Evolutionary conservation across 2,113 vertebrate genomes (phyloP).

Genomic region (Callorhinus ursinus): DNA sequence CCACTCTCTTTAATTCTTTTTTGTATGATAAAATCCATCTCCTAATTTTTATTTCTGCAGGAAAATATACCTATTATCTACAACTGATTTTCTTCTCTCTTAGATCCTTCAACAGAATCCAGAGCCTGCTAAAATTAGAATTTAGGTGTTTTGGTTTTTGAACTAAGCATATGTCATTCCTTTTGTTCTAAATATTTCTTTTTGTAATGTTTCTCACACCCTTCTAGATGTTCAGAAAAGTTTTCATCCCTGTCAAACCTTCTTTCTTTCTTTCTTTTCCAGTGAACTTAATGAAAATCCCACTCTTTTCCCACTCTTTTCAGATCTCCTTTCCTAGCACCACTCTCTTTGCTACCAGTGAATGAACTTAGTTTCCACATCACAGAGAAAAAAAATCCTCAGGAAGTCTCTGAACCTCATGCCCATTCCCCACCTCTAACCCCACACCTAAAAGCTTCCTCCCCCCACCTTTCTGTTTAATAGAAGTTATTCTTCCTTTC

Average conservation of each 20-base stretch:
- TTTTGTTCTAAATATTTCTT: conserved; percentile 25
- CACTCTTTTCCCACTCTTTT: neutral
- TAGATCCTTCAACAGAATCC: neutral
- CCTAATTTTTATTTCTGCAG: neutral
- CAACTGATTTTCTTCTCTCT: neutral
- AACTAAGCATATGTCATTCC: neutral
- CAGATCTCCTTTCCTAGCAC: neutral
- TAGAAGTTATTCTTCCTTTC: neutral
- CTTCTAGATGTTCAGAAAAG: neutral
- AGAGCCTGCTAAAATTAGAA: conserved; percentile 20
- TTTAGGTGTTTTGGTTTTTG: neutral
- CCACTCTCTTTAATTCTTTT: neutral
- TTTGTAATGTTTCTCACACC: neutral
- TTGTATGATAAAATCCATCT: neutral
- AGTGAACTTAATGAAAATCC: neutral
- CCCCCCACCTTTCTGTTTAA: neutral
- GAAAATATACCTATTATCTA: neutral
- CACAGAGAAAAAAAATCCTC: neutral
- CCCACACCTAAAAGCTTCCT: neutral
- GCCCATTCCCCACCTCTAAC: fast-evolving
- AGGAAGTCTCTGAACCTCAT: neutral
- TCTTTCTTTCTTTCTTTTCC: neutral
- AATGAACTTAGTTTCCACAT: neutral
- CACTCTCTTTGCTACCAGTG: neutral
- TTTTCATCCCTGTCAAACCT: neutral